phyloP scores from a whole-genome alignment of 2,113 vertebrate genomes.

The Prolemur simus region DNA sequence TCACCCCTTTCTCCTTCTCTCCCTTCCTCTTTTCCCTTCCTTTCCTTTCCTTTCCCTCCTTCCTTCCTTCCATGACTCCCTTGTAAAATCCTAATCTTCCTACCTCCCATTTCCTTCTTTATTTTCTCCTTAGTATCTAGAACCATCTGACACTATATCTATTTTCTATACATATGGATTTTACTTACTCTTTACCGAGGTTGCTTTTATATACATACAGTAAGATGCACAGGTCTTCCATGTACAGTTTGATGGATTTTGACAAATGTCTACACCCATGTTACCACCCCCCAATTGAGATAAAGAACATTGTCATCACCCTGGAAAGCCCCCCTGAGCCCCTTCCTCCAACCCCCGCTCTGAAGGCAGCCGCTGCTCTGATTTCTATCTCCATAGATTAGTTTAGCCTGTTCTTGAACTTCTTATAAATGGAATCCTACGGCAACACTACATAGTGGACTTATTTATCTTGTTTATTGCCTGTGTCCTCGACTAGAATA shows the following conservation, averaged over 20 bases:
- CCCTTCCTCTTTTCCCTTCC: not conserved
- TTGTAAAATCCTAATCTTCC: not conserved
- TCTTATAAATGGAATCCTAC: rapidly evolving
- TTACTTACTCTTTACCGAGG: not conserved
- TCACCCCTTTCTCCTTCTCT: not conserved
- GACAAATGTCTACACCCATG: not conserved
- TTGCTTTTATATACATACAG: not conserved
- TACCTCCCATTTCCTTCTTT: not conserved
- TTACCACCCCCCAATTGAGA: not conserved
- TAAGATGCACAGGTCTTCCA: not conserved
- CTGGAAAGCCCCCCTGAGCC: not conserved
- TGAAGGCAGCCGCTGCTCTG: not conserved
- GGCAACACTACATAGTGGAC: rapidly evolving
- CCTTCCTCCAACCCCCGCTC: not conserved
- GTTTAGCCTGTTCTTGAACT: not conserved
- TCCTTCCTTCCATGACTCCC: not conserved
- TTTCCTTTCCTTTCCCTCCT: rapidly evolving
- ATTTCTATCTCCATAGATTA: not conserved
- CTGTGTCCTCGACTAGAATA: not conserved
- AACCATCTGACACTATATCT: rapidly evolving
- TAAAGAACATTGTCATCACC: not conserved
- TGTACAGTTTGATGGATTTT: not conserved
- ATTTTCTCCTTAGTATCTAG: not conserved
- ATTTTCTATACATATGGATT: too few relatives aligned
- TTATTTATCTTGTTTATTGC: not conserved